phyloP scores from a whole-genome alignment of 2,113 vertebrate species.

The Helogale parvula region DNA sequence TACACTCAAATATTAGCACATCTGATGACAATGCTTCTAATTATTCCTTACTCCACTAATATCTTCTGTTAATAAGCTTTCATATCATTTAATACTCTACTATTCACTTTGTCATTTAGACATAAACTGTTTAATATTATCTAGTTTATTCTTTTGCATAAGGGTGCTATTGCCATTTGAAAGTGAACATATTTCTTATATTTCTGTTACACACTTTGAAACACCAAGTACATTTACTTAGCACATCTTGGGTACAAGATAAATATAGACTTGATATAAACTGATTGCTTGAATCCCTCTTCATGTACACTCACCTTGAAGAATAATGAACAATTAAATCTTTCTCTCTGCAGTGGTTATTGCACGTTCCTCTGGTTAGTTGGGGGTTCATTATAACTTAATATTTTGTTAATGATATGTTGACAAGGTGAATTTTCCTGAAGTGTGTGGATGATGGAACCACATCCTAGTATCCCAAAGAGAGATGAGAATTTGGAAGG shows the following conservation, averaged over 20 bases:
- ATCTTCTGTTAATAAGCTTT: not conserved
- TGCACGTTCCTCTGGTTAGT: not conserved
- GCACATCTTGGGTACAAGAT: not conserved
- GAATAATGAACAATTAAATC: not conserved
- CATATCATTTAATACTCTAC: not conserved
- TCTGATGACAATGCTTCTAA: not conserved
- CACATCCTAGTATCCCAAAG: not conserved
- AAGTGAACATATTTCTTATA: not conserved
- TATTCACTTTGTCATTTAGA: conserved; percentile 17
- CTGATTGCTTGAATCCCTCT: not conserved
- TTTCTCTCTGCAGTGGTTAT: not conserved
- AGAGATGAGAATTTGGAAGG: not conserved
- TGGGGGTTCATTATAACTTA: not conserved
- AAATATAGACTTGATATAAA: conserved; percentile 1
- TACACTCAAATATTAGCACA: not conserved
- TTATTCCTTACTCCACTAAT: not conserved
- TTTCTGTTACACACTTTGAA: not conserved
- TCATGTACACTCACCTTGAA: not conserved
- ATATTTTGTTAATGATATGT: conserved; percentile 2
- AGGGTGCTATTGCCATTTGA: not conserved
- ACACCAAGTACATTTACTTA: not conserved
- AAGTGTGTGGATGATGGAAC: not conserved
- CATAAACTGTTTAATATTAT: not conserved
- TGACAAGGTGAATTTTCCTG: not conserved
- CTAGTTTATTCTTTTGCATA: not conserved